These are phyloP conservation scores for Raphicerus campestris DNA, from an alignment of 2,113 vertebrate species.

Conservation along the genomic window DNA sequence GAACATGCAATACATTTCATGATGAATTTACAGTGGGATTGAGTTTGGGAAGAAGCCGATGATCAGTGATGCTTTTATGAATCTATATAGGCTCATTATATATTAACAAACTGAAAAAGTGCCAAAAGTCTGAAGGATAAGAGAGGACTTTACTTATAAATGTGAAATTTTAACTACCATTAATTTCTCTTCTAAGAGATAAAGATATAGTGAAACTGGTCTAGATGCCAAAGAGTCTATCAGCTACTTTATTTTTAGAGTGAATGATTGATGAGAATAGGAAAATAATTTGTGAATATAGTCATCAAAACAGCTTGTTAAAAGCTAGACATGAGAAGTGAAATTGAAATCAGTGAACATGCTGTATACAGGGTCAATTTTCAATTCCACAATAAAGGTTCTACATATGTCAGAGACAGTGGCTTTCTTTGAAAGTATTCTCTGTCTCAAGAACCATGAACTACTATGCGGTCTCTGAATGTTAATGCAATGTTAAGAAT, in stretches of 20 bases:
- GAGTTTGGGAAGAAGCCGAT: background rate
- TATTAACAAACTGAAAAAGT: background rate
- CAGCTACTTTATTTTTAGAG: constrained; percentile 43
- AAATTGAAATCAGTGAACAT: constrained; percentile 15
- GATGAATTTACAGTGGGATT: background rate
- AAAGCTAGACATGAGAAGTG: constrained; percentile 18
- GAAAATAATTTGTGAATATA: constrained; percentile 58
- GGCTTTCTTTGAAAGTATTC: constrained; percentile 36
- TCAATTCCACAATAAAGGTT: constrained; percentile 35
- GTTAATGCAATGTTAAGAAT: constrained; percentile 13
- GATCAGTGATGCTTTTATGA: constrained; percentile 22
- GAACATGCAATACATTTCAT: background rate
- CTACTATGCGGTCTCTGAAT: constrained; percentile 21
- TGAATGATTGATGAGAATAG: constrained; percentile 41
- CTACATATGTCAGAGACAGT: background rate
- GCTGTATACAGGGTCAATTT: constrained; percentile 39
- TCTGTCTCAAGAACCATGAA: constrained; percentile 51
- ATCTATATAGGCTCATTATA: background rate
- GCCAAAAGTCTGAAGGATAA: background rate
- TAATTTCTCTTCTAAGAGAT: background rate
- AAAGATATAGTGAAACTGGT: background rate
- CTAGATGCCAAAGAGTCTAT: background rate
- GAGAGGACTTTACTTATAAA: background rate
- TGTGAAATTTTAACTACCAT: background rate
- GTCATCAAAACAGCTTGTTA: constrained; percentile 47